phyloP scores from a whole-genome alignment of 1,140 invertebrate genomes.

The Protaetia brevitarsis region DNA sequence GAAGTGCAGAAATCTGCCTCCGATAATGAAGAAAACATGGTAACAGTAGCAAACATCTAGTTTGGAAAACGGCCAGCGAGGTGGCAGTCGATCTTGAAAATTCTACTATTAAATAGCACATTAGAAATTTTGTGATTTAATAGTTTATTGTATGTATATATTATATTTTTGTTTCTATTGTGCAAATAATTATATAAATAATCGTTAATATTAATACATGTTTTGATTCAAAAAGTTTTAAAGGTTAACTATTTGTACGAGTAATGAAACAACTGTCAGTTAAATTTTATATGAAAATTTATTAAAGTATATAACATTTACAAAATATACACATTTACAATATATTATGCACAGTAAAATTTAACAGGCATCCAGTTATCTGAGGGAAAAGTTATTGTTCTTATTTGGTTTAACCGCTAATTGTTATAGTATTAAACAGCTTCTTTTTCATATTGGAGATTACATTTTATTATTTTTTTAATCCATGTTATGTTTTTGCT shows the following conservation, averaged over 20 bases:
- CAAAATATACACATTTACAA: conserved; percentile 29
- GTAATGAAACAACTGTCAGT: neutral
- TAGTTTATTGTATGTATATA: neutral
- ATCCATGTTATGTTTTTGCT: too few relatives aligned
- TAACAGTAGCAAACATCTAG: neutral
- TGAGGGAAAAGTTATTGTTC: too few relatives aligned
- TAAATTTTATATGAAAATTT: conserved; percentile 30
- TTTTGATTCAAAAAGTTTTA: neutral
- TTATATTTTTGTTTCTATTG: neutral
- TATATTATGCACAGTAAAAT: too few relatives aligned
- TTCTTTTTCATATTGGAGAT: too few relatives aligned
- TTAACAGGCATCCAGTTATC: too few relatives aligned
- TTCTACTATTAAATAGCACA: neutral
- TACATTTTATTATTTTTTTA: too few relatives aligned
- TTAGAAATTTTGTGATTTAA: neutral
- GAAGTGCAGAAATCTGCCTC: neutral
- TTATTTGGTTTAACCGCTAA: too few relatives aligned
- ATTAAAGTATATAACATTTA: conserved; percentile 33
- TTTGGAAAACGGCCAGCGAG: neutral
- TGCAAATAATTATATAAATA: neutral
- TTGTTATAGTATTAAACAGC: too few relatives aligned
- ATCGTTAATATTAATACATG: neutral
- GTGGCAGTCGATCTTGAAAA: neutral
- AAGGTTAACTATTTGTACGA: neutral
- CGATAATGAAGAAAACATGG: neutral